Conservation (phyloP, 2,888 invertebrate genomes). For the Leptopilina myrica region DNA sequence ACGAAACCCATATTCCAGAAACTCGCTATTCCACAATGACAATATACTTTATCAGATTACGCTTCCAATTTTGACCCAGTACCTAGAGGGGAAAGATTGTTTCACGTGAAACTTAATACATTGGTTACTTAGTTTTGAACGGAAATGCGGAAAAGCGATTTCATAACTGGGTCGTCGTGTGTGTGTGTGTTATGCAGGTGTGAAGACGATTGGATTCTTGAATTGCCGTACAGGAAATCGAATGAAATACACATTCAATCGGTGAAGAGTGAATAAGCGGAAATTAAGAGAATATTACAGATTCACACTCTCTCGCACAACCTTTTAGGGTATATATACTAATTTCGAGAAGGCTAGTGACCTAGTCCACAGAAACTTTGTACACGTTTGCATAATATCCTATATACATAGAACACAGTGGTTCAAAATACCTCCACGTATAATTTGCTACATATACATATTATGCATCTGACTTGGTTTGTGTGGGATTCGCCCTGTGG, state of each 20-base stretch:
- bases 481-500: conserved; percentile 33
- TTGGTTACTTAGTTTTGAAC: neutral
- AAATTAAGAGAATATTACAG: conserved; percentile 38
- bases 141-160: conserved; percentile 32
- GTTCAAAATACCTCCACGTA: neutral
- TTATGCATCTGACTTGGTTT: conserved; percentile 11
- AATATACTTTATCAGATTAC: neutral
- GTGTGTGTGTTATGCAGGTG: neutral
- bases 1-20: too few relatives aligned
- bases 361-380: neutral
- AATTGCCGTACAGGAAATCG: conserved; percentile 27
- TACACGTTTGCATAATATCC: neutral
- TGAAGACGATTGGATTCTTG: conserved; percentile 40
- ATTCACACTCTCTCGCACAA: neutral
- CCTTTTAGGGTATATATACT: neutral
- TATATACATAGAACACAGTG: neutral
- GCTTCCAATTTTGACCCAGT: neutral
- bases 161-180: conserved; percentile 22
- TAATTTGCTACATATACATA: neutral
- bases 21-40: too few relatives aligned
- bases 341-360: conserved; percentile 7
- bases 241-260: conserved; percentile 42
- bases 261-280: conserved; percentile 9
- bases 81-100: neutral
- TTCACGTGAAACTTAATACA: conserved; percentile 2